Percentiles rank a stretch among this genome's conserved stretches.
These are phyloP conservation scores for Drosophila multiciliata DNA, from an alignment of 2,888 invertebrate genomes.

Conservation along the genomic window DNA sequence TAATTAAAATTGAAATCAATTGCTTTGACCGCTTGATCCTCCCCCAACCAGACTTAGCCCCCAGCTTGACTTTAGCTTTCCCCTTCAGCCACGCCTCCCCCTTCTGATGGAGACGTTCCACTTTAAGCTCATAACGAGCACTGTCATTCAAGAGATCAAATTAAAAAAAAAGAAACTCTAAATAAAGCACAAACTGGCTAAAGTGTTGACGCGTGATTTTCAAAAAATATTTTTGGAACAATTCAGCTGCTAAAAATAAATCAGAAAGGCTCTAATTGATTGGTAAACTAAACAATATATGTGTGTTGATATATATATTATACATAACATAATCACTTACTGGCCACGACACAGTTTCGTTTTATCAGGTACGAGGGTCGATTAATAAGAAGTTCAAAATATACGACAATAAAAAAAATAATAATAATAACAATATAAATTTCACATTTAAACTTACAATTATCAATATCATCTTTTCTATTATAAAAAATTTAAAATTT, in stretches of 20 bases:
- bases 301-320: background rate
- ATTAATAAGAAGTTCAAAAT: background rate
- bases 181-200: slow-evolving; percentile 33
- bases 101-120: slow-evolving; percentile 1
- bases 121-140: slow-evolving; percentile 14
- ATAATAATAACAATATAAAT: background rate
- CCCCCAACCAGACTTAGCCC: background rate
- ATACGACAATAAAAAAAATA: background rate
- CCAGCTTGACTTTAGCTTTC: background rate
- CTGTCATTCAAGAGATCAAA: slow-evolving; percentile 16
- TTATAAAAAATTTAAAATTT: background rate
- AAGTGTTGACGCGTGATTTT: slow-evolving; percentile 39
- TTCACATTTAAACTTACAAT: too few species aligned
- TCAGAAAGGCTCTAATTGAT: slow-evolving; percentile 47
- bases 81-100: background rate
- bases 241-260: slow-evolving; percentile 55
- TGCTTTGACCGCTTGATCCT: slow-evolving; percentile 36
- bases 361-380: slow-evolving; percentile 11
- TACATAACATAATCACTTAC: slow-evolving; percentile 35
- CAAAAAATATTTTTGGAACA: slow-evolving; percentile 18
- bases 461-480: background rate
- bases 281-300: background rate
- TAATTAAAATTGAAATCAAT: slow-evolving; percentile 75
- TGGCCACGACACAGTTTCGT: slow-evolving; percentile 19
- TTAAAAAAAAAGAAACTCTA: slow-evolving; percentile 10